Base-by-base conservation (phyloP, 92 coral and sea anemone species). In the Anthopleura xanthogrammica region DNA sequence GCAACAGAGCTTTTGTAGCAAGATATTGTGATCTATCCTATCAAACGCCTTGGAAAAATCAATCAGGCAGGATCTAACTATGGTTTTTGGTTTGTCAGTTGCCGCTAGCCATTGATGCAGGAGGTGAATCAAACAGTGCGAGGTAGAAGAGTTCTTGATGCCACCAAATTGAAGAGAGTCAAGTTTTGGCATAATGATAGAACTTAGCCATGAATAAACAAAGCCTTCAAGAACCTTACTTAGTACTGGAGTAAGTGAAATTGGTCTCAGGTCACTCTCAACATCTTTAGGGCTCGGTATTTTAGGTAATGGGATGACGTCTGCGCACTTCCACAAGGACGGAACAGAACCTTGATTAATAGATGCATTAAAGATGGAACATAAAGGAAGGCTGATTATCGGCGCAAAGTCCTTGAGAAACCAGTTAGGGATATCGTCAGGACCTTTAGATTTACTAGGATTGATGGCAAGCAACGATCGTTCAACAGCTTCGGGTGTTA, bases 361-460 rank as follows among this genome's bases (percentile, higher is more conserved):
- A 39, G 77, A 73, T 73, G 77, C 77, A 43, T 73, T 73, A 50
- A 73, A 73, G 10, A 73, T 73, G 36, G 77, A 73, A 5, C 46
- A 41, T 1, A 73, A 9, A 10, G 77, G 77, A 41, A 48, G 77
- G 12, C 8, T 22, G 50, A 73, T 73, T 1, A 73, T 8, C 29
- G 77, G 29, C 10, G 77, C 77, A 74, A 41, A 75, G 50, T 41
- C 60, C 75, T 76, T 60, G 3, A 78, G 78, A 5, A 83, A 41
- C 81, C 86, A 83, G 42, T 83, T 83, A 52, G 86, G 86, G 3
- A 83, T 54, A 19, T 75, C 52, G 23, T 84, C 87, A 41, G 87
- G 87, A 64, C 87, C 87, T 42, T 4, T 84, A 41, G 89, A 55
- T n/a, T 64, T 64, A n/a, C 39, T 39, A 46, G 2, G 29, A 20